phyloP scores from a whole-genome alignment of 2,888 invertebrate species.

The Julus scandinavius region DNA sequence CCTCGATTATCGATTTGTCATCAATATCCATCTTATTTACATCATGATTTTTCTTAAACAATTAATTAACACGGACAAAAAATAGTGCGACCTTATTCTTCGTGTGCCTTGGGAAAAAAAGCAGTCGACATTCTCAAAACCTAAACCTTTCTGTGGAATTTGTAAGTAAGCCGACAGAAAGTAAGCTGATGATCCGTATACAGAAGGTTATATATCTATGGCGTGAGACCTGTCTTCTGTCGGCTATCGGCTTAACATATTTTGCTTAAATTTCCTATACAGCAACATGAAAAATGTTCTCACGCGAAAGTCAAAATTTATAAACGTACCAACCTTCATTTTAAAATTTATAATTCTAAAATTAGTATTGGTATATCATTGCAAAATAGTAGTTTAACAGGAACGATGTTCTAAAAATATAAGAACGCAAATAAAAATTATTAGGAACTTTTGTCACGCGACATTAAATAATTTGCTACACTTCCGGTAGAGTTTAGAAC shows the following conservation, averaged over 20 bases:
- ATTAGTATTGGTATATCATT: no score
- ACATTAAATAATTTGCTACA: neutral
- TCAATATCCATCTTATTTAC: neutral
- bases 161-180: neutral
- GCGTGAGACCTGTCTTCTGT: neutral
- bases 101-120: neutral
- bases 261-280: neutral
- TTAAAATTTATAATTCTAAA: neutral
- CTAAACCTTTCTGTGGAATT: neutral
- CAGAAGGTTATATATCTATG: neutral
- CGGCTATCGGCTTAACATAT: neutral
- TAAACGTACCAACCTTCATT: neutral
- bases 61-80: neutral
- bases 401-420: neutral
- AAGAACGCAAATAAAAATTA: neutral
- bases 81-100: neutral
- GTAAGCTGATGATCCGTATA: neutral
- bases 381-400: neutral
- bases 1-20: slow-evolving; percentile 52
- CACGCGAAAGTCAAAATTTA: neutral
- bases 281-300: neutral
- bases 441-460: neutral
- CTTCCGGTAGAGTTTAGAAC: slow-evolving; percentile 30
- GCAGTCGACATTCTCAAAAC: neutral
- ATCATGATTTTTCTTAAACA: neutral